These are phyloP conservation scores for Trachymyrmex septentrionalis DNA, from an alignment of 1,140 invertebrate genomes.

Conservation along the genomic window DNA sequence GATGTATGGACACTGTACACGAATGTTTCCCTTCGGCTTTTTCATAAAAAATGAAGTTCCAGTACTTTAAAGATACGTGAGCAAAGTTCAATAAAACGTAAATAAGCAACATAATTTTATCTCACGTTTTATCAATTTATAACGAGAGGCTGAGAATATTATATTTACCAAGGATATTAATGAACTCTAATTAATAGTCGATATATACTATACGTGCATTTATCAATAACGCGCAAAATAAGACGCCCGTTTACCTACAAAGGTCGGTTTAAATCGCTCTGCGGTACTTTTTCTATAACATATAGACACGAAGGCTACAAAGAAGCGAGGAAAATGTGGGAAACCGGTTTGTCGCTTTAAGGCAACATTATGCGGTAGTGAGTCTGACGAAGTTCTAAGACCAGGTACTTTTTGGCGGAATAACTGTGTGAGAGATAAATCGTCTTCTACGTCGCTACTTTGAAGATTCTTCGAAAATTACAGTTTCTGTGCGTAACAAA, in stretches of 20 bases:
- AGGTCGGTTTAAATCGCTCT: background rate
- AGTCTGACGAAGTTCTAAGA: constrained; percentile 34
- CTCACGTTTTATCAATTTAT: background rate
- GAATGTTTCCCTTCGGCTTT: background rate
- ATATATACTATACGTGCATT: background rate
- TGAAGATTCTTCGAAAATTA: background rate
- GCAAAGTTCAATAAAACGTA: background rate
- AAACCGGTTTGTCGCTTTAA: constrained; percentile 57
- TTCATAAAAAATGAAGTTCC: background rate
- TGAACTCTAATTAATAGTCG: background rate
- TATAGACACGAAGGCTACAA: constrained; percentile 16
- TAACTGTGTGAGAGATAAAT: constrained; percentile 13
- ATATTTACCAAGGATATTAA: background rate
- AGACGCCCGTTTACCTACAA: background rate
- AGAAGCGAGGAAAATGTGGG: constrained; percentile 32
- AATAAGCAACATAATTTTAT: constrained; percentile 13
- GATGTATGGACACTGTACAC: background rate
- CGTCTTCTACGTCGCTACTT: background rate
- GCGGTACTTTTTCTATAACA: constrained; percentile 1
- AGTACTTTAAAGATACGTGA: background rate
- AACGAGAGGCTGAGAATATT: background rate
- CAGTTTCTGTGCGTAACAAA: background rate
- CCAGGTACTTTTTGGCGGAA: constrained; percentile 21
- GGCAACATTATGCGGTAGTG: constrained; percentile 34
- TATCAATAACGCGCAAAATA: constrained; percentile 3